phyloP scores from a whole-genome alignment of 1,140 invertebrate genomes.

The Hypsibius dujardini region DNA sequence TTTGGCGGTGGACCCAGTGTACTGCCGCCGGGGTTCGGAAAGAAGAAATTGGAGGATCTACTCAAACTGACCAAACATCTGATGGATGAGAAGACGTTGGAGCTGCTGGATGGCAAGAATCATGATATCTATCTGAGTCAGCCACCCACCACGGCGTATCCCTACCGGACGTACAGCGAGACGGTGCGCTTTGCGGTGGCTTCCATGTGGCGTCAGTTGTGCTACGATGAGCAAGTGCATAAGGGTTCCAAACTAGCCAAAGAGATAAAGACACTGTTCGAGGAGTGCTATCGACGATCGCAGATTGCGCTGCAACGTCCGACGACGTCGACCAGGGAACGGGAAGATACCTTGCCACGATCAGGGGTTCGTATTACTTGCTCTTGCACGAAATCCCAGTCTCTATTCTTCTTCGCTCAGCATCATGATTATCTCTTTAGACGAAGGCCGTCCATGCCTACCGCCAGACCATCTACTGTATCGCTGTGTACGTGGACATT shows the following conservation, averaged over 20 bases:
- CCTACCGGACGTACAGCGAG: conserved; percentile 81
- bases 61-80: conserved; percentile 12
- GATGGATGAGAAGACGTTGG: conserved; percentile 11
- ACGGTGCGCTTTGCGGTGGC: conserved; percentile 81
- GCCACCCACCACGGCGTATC: conserved; percentile 50
- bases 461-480: conserved; percentile 20
- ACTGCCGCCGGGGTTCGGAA: not conserved
- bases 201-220: conserved; percentile 66
- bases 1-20: not conserved
- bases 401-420: not conserved
- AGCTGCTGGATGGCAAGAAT: not conserved
- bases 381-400: not conserved
- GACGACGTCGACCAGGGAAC: conserved; percentile 82
- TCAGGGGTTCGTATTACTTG: not conserved
- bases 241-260: conserved; percentile 20
- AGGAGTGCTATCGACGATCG: conserved; percentile 24
- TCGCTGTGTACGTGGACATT: conserved; percentile 18
- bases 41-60: conserved; percentile 18
- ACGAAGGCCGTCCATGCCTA: conserved; percentile 25
- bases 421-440: conserved; percentile 14
- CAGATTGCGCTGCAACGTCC: conserved; percentile 54
- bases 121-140: conserved; percentile 24
- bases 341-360: conserved; percentile 70
- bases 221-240: conserved; percentile 57
- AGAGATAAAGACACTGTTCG: conserved; percentile 19